Conservation (phyloP, 2,888 invertebrate species). For the Meiosimyza decipiens region DNA sequence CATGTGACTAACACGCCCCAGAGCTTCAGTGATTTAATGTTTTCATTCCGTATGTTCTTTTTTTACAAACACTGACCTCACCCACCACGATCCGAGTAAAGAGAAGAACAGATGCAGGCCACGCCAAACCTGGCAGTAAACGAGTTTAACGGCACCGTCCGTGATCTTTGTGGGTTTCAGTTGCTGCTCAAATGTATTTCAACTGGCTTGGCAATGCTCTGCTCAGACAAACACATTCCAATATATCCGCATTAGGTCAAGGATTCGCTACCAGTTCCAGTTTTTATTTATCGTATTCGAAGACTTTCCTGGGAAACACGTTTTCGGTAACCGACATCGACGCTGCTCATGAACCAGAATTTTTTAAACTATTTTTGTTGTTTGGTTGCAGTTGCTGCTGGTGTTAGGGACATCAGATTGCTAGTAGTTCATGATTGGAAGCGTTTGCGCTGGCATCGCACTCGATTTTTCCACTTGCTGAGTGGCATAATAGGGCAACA, state of each 20-base stretch:
- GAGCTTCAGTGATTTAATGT: no score
- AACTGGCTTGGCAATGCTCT: conserved; percentile 24
- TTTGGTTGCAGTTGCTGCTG: conserved; percentile 29
- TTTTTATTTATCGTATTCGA: conserved; percentile 45
- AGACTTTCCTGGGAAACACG: conserved; percentile 40
- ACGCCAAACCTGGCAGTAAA: conserved; percentile 28
- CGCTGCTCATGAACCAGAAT: conserved; percentile 45
- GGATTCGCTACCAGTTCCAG: conserved; percentile 63
- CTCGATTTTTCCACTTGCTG: neutral
- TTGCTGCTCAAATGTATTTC: conserved; percentile 26
- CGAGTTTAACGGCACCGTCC: conserved; percentile 28
- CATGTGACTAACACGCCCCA: no score
- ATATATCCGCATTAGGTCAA: conserved; percentile 62
- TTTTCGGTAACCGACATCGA: conserved; percentile 38
- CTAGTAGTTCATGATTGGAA: conserved; percentile 3
- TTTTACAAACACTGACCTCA: conserved; percentile 57
- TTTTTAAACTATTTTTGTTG: conserved; percentile 22
- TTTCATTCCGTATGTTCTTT: no score
- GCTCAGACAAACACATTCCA: conserved; percentile 42
- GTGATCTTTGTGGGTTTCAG: neutral
- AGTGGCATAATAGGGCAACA: neutral
- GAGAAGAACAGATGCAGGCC: conserved; percentile 28
- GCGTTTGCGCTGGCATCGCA: conserved; percentile 14
- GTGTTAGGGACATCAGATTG: conserved; percentile 28
- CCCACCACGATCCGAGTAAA: conserved; percentile 56